phyloP scores from a whole-genome alignment of 1,140 invertebrate genomes.

The Drosophila ironensis region DNA sequence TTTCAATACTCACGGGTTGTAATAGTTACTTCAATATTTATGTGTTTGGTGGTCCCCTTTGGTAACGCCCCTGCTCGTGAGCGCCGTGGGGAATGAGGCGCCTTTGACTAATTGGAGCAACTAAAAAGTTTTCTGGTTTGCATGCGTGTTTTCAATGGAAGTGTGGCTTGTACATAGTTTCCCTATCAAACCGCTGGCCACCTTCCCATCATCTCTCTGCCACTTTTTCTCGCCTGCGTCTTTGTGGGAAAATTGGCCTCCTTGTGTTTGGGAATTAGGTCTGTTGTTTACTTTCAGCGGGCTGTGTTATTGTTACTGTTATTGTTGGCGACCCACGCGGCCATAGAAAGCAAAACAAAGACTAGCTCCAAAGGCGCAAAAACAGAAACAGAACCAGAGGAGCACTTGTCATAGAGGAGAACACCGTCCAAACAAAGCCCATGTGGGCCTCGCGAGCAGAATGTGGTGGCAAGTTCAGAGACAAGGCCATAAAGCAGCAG shows the following conservation, averaged over 20 bases:
- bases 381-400: slow-evolving; percentile 7
- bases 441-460: slow-evolving; percentile 11
- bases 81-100: slow-evolving; percentile 5
- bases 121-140: slow-evolving; percentile 55
- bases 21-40: not conserved
- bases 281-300: slow-evolving; percentile 69
- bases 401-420: slow-evolving; percentile 8
- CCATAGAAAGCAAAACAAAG: slow-evolving; percentile 42
- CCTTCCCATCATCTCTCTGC: not conserved
- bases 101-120: slow-evolving; percentile 47
- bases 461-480: slow-evolving; percentile 24
- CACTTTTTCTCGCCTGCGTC: not conserved
- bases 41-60: not conserved
- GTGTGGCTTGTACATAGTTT: slow-evolving; percentile 5
- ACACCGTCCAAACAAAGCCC: slow-evolving; percentile 40
- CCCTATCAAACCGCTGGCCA: slow-evolving; percentile 9
- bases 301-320: slow-evolving; percentile 44
- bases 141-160: slow-evolving; percentile 49
- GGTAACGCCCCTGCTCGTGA: not conserved
- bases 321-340: slow-evolving; percentile 22
- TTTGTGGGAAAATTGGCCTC: slow-evolving; percentile 61
- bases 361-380: slow-evolving; percentile 7
- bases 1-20: too few relatives aligned
- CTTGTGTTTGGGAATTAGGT: slow-evolving; percentile 75
- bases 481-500: slow-evolving; percentile 52